Evolutionary conservation across 2,888 invertebrate genomes (phyloP), one percentile per base, ranked within the genome.

Genomic region (Psococerastis gibbosa): DNA sequence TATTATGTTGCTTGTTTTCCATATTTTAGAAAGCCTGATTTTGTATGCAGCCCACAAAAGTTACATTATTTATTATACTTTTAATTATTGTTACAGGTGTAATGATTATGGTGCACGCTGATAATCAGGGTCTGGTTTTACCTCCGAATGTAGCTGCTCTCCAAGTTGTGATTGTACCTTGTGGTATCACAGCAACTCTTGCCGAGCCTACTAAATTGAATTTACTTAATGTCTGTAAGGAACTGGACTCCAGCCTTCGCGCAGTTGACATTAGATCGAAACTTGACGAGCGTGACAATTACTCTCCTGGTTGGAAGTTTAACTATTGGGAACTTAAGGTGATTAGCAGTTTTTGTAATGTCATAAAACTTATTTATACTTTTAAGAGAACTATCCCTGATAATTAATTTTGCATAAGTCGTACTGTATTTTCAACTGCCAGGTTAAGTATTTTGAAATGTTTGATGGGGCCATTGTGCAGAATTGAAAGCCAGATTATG

Each of bases 251-350:
- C 0, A 69, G 69, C 20, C 60, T 95, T 15, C 44, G 32, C 11
- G 63, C 62, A 0, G 70, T 64, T 1, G 78, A 74, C 0, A 61
- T 98, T 6, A 69, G 81, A 47, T 79, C 80, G 0, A 78, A 84
- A 50, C 81, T 81, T 5, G 98, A 99, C 62, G 78, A 78, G 49
- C 69, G 95, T 44, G 88, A 87, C 55, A 94, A 97, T 62, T 92
- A 95, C 59, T 92, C 95, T 11, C 95, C 97, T 0, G 98, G 97
- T 0, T 99, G 98, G 98, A 99, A 98, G 65, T 95, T 89, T 60
- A 94, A 92, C 59, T 87, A 94, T 57, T 94, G 92, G 92, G 92
- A 94, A 59, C 63, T 94, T 27, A 94, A 92, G 71, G 80, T 78
- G 56, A 49, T 35, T 44, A 18, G 11, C 23, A 44, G n/a, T n/a